These are phyloP conservation scores for Nasonia longicornis DNA, from an alignment of 1,140 invertebrate species.

Conservation along the genomic window DNA sequence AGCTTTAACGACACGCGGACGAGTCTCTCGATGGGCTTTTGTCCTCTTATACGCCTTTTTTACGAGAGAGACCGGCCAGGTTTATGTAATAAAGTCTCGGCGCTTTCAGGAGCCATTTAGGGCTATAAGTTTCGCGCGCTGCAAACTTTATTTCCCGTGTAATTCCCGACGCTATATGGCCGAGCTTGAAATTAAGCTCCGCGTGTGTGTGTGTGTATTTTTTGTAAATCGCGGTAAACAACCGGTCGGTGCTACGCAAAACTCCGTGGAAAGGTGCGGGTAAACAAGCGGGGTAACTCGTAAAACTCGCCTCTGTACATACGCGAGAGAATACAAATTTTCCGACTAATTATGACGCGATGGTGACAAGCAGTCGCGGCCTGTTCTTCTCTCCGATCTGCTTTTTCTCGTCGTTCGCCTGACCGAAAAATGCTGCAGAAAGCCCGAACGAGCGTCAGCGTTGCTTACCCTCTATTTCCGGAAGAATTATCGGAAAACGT, in stretches of 20 bases:
- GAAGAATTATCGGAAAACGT: too few relatives aligned
- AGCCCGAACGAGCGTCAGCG: too few relatives aligned
- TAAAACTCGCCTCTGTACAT: not conserved
- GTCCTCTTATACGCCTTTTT: not conserved
- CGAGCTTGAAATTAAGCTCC: not conserved
- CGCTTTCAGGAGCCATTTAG: not conserved
- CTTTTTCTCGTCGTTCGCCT: not conserved
- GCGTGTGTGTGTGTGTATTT: not conserved
- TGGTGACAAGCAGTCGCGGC: not conserved
- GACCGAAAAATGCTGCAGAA: too few relatives aligned
- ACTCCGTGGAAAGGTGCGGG: not conserved
- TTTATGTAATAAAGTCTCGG: slow-evolving; percentile 3
- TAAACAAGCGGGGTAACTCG: not conserved
- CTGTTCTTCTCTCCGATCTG: too few relatives aligned
- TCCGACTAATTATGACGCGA: not conserved
- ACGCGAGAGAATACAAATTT: not conserved
- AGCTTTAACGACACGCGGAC: not conserved
- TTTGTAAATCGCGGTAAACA: not conserved
- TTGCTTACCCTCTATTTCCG: too few relatives aligned
- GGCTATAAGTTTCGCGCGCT: not conserved
- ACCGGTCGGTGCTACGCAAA: not conserved
- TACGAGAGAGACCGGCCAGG: not conserved
- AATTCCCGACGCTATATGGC: not conserved
- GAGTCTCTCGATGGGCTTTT: not conserved
- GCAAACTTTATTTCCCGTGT: not conserved